Evolutionary conservation across 2,888 invertebrate genomes (phyloP).

Genomic region (Gastracanthus pulcherrimus): DNA sequence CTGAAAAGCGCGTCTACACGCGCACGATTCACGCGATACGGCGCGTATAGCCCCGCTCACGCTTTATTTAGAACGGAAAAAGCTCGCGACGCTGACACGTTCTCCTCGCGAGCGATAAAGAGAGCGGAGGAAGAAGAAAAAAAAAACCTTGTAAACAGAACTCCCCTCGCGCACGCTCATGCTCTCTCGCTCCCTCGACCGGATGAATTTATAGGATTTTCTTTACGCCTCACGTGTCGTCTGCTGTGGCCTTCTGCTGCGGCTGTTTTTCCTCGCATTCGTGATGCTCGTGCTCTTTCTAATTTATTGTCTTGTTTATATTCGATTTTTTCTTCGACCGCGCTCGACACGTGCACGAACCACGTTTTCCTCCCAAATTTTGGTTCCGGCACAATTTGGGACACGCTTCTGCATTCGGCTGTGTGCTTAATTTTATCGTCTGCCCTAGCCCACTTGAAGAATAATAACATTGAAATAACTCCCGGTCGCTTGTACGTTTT

Average conservation of each 20-base stretch:
- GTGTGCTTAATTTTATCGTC: too few species aligned
- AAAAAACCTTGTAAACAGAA: background rate
- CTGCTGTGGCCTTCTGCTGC: background rate
- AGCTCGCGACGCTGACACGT: background rate
- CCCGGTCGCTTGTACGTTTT: background rate
- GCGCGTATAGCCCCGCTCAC: too few species aligned
- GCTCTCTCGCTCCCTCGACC: background rate
- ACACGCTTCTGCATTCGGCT: too few species aligned
- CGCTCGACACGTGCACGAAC: background rate
- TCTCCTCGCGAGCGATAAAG: too few species aligned
- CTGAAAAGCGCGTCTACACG: background rate
- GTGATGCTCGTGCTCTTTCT: background rate
- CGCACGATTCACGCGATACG: too few species aligned
- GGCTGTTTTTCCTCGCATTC: background rate
- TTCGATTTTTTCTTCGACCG: background rate
- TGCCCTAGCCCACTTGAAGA: background rate
- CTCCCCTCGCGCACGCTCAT: background rate
- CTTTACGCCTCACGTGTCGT: background rate
- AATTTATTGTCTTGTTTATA: slow-evolving; percentile 34
- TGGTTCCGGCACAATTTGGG: too few species aligned
- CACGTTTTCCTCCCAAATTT: background rate
- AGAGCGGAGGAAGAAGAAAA: background rate
- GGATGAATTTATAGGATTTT: slow-evolving; percentile 26
- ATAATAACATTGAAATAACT: background rate
- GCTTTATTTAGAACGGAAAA: background rate